These are phyloP conservation scores for Parasteatoda lunata DNA, from an alignment of 2,888 invertebrate species.

Conservation along the genomic window DNA sequence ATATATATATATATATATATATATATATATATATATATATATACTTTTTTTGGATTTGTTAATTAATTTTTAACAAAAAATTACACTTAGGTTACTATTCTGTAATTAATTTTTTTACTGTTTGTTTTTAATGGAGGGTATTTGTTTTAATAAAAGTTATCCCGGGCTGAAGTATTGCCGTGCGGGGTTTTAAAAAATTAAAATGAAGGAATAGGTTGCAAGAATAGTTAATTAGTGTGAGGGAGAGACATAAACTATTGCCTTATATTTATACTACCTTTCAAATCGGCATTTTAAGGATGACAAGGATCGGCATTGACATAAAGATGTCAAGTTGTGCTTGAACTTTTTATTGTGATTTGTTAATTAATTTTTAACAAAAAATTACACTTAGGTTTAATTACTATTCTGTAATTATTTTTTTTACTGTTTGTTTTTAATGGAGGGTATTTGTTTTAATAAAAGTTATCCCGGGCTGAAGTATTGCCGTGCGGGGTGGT, in stretches of 20 bases:
- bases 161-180: neutral
- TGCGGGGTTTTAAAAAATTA: neutral
- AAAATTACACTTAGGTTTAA: neutral
- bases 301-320: neutral
- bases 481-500: neutral
- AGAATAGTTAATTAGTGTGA: neutral
- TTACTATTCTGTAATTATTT: slow-evolving; percentile 1
- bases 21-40: no score
- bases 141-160: neutral
- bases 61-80: no score
- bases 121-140: neutral
- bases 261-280: neutral
- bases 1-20: no score
- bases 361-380: neutral
- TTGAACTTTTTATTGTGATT: neutral
- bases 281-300: no score
- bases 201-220: neutral
- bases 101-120: slow-evolving; percentile 15
- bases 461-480: neutral
- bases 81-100: no score
- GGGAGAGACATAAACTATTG: neutral
- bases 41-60: no score
- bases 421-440: slow-evolving; percentile 3
- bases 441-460: neutral
- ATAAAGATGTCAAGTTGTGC: neutral